phyloP scores from a whole-genome alignment of 2,888 invertebrate species.

The Temnothorax ravouxi region DNA sequence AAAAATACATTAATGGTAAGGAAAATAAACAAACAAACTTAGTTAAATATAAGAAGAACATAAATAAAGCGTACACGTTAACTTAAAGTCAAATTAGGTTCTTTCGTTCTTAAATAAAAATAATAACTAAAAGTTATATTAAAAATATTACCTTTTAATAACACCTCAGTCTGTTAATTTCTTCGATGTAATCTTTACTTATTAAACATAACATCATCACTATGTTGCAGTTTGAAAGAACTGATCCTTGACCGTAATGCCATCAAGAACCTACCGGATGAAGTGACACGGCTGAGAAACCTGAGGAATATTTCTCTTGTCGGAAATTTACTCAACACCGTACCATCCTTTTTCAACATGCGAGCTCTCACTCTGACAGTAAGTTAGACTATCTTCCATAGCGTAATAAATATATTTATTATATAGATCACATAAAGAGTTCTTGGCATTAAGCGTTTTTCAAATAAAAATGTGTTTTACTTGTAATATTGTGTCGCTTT shows the following conservation, averaged over 20 bases:
- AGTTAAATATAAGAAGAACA: not conserved
- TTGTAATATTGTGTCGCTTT: not conserved
- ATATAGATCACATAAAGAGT: no score
- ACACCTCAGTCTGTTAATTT: not conserved
- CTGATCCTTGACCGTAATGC: conserved; percentile 92
- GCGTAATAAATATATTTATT: conserved; percentile 10
- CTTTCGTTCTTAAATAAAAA: conserved; percentile 2
- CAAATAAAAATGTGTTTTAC: not conserved
- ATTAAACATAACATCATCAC: conserved; percentile 17
- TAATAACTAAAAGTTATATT: not conserved
- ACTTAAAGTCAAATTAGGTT: not conserved
- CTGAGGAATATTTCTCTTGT: conserved; percentile 89
- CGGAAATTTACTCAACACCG: conserved; percentile 87
- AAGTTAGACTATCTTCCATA: conserved; percentile 77
- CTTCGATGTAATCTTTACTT: not conserved
- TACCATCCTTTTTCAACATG: conserved; percentile 88
- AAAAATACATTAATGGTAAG: not conserved
- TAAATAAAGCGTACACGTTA: not conserved
- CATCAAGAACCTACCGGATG: conserved; percentile 89
- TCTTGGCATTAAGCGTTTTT: no score
- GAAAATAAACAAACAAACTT: not conserved
- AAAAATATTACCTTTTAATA: conserved; percentile 5
- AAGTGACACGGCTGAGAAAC: conserved; percentile 88
- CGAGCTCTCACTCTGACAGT: conserved; percentile 88
- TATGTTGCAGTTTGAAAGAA: conserved; percentile 90